Base-by-base conservation (phyloP, 1,140 invertebrate genomes). In the Ganaspis sp. region DNA sequence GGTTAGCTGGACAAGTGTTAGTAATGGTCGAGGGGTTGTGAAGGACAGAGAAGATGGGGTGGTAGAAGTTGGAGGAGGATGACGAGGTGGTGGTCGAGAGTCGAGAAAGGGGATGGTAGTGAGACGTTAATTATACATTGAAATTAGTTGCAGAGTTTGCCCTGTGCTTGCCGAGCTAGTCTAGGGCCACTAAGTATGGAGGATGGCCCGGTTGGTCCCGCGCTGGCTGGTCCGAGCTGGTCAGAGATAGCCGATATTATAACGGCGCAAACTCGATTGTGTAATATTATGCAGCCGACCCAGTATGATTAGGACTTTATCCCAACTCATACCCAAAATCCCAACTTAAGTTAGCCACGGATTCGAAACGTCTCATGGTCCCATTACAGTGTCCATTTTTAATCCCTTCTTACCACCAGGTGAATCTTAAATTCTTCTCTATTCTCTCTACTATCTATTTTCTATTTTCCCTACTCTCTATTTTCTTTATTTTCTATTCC, bases 61-160 rank as follows among this genome's bases (percentile, higher is more conserved):
- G 49, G 80, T 78, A 77, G 83, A 81, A 82, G 81, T 75, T 73
- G 75, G 69, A 71, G 75, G 70, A 71, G 69, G 70, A 38, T 29
- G 72, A 11, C 74, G 78, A 72, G 77, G 76, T 75, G 81, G 73
- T 77, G 78, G 78, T 73, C 78, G 80, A 80, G 79, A 80, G 80
- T 80, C 49, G 73, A 74, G 70, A 83, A 86, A 85, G 84, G 87
- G 87, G 81, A 84, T 86, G 83, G 88, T 89, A 90, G 89, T 88
- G 90, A 90, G 88, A 91, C 90, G 90, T 91, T 91, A 91, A 91
- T 91, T 91, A 91, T 91, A 91, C 90, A 91, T 91, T 91, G 90
- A 91, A 91, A 91, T 91, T 91, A 91, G 90, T 91, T 91, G 90
- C 86, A 87, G 90, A 91, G 90, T 91, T 91, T 90, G 90, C 89